These are phyloP conservation scores for Cyanoramphus novaezelandiae DNA, from an alignment of 2,113 vertebrate species.

Conservation along the genomic window DNA sequence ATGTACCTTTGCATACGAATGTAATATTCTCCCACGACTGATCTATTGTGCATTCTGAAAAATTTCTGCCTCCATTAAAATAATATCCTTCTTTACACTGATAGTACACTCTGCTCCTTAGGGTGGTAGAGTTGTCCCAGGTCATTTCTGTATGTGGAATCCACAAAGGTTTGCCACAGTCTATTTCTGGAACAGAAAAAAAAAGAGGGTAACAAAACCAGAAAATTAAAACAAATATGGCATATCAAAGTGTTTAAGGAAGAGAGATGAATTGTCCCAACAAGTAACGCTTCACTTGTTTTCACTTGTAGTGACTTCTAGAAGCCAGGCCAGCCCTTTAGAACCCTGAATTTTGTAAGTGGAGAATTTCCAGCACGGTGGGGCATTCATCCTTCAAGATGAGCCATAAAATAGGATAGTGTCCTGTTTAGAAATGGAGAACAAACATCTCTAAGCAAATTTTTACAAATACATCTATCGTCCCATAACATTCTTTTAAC, in stretches of 20 bases:
- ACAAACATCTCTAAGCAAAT: not conserved
- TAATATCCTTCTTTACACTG: conserved; percentile 76
- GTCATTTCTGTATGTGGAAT: conserved; percentile 70
- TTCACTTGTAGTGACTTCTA: not conserved
- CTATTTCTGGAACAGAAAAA: conserved; percentile 66
- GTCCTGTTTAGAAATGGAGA: not conserved
- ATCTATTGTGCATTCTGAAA: conserved; percentile 72
- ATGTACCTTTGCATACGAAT: conserved; percentile 78
- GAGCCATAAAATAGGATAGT: not conserved
- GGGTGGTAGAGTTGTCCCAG: conserved; percentile 72
- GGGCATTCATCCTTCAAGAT: not conserved
- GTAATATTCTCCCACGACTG: conserved; percentile 73
- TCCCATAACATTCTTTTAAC: not conserved
- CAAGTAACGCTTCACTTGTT: not conserved
- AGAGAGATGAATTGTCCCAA: not conserved
- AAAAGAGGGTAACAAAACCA: not conserved
- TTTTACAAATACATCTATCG: not conserved
- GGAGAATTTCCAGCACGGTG: not conserved
- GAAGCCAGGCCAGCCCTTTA: not conserved
- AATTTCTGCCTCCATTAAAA: conserved; percentile 66
- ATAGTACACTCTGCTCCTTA: conserved; percentile 74
- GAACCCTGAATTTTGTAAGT: not conserved
- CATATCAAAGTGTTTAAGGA: not conserved
- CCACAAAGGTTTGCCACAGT: conserved; percentile 74
- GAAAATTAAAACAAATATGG: not conserved